Conservation (phyloP, 2,113 vertebrate genomes). For the Equus przewalskii region DNA sequence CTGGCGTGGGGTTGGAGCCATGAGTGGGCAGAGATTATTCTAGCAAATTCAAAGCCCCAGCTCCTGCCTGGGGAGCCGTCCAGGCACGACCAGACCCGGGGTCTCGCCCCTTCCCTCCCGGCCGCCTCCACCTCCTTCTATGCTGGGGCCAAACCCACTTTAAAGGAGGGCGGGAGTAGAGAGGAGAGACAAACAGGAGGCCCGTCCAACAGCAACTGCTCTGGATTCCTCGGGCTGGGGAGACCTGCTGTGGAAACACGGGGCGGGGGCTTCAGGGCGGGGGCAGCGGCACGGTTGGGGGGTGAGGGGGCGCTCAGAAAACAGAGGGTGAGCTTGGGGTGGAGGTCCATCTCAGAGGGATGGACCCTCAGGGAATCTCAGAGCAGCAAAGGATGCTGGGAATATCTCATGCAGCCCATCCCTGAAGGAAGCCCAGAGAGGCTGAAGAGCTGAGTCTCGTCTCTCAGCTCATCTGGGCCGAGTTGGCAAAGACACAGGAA, state of each 20-base stretch:
- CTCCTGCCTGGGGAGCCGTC: slow-evolving; percentile 66
- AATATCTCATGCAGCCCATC: not conserved
- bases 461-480: accelerated
- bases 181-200: not conserved
- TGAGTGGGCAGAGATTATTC: slow-evolving; percentile 67
- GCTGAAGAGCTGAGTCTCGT: accelerated
- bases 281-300: accelerated
- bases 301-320: too few species aligned
- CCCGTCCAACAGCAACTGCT: accelerated
- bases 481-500: not conserved
- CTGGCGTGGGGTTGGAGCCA: not conserved
- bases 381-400: slow-evolving; percentile 50
- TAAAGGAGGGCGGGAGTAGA: not conserved
- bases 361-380: not conserved
- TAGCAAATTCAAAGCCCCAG: slow-evolving; percentile 68
- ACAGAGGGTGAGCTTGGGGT: accelerated
- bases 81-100: slow-evolving; percentile 73
- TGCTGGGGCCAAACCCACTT: slow-evolving; percentile 46
- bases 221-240: not conserved
- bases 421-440: not conserved
- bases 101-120: not conserved
- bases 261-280: not conserved
- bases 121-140: not conserved
- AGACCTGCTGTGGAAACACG: too few species aligned
- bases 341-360: not conserved